Evolutionary conservation across 2,888 invertebrate genomes (phyloP).

Genomic region (Acanthosepion pharaonis): DNA sequence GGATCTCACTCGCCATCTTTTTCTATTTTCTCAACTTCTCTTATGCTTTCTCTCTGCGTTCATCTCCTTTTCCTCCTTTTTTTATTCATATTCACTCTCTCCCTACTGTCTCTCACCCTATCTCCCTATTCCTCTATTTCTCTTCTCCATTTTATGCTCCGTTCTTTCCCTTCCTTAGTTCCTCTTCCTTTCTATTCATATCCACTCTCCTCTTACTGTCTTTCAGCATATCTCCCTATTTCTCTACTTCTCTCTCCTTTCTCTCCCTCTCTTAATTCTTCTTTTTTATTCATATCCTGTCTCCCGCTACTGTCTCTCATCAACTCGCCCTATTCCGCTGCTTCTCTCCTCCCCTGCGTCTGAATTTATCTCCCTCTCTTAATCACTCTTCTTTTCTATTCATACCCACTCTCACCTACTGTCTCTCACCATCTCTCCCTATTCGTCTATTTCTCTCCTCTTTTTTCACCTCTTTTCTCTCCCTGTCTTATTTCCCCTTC

Average conservation of each 20-base stretch:
- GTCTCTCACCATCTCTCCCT: not conserved
- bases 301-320: not conserved
- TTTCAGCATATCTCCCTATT: no score
- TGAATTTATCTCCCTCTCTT: not conserved
- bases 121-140: not conserved
- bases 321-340: not conserved
- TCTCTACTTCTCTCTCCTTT: no score
- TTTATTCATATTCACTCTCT: no score
- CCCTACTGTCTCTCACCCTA: not conserved
- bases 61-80: no score
- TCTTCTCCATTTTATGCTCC: no score
- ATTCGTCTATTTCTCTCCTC: not conserved
- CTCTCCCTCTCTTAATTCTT: no score
- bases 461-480: not conserved
- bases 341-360: not conserved
- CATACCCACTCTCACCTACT: not conserved
- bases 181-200: not conserved
- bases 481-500: not conserved
- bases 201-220: not conserved
- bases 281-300: no score
- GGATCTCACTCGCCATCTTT: no score
- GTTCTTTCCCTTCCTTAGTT: no score
- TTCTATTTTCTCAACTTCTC: no score
- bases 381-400: not conserved
- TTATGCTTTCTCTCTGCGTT: no score